Base-by-base conservation (phyloP, 2,113 vertebrate species). In the Clinocottus analis region DNA sequence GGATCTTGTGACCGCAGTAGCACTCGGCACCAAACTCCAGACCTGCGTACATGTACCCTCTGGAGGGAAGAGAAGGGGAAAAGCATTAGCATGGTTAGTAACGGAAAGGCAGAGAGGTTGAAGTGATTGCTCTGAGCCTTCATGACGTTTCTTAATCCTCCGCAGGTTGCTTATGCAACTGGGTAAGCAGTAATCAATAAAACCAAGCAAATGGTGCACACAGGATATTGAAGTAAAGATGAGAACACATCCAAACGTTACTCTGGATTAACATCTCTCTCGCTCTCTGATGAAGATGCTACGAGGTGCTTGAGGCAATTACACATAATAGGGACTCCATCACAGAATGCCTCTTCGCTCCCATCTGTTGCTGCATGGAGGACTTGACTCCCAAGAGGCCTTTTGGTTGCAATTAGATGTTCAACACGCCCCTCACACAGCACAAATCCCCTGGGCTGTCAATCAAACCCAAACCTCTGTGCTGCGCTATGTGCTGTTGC, bases 21-120 rank as follows among this genome's bases (percentile, higher is more conserved):
- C 98, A 99, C 89, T 99, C 98, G 0, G 98, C 97, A 0, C 98
- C 98, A 0, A 99, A 99, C 91, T 99, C 98, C 94, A 99, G 93
- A 56, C 98, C 98, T 0, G 98, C 97, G 0, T 95, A 99, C 90
- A 97, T 95, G 93, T 98, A 99, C 1, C 98, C 98, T 92, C 98
- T 99, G 78, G 23, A 74, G 74, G 31, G 65, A n/a, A 80, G 7
- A 88, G 33, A 60, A 17, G 62, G 56, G 16, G 0, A 51, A 61
- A 56, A 23, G 19, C 29, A 76, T 71, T 14, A 66, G 37, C 45
- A 76, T 67, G 7, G 55, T 75, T 55, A 64, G 43, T 3, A 3
- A 23, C 55, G 25, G n/a, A 21, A 71, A 61, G 16, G 68, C 17
- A 10, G n/a, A n/a, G 64, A 47, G 70, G 14, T 56, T 56, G 2